These are phyloP conservation scores for Pteronura brasiliensis DNA, from an alignment of 2,113 vertebrate genomes.

Conservation along the genomic window DNA sequence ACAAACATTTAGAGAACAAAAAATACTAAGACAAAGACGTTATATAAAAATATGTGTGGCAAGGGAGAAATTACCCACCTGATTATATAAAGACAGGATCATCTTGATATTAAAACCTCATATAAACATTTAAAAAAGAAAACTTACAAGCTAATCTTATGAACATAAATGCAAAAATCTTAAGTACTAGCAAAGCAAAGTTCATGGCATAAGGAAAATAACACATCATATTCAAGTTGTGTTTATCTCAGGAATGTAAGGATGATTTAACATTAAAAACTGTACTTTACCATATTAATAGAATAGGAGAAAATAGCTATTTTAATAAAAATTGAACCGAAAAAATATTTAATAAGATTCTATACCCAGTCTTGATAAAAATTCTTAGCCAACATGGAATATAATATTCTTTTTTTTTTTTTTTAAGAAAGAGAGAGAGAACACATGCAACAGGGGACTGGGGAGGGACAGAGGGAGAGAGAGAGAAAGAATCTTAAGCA, in stretches of 20 bases:
- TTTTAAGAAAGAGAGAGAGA: not conserved
- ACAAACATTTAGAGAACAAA: not conserved
- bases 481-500: not conserved
- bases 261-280: not conserved
- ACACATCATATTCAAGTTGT: not conserved
- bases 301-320: not conserved
- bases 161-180: not conserved
- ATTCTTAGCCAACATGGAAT: not conserved
- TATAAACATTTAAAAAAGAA: not conserved
- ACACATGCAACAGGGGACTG: not conserved
- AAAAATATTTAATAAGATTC: not conserved
- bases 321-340: not conserved
- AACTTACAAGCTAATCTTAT: not conserved
- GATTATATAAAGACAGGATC: not conserved
- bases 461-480: not conserved
- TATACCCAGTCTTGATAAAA: not conserved
- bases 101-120: not conserved
- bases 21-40: not conserved
- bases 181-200: not conserved
- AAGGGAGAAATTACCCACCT: not conserved
- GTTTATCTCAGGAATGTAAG: not conserved
- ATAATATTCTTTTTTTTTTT: not conserved
- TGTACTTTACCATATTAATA: not conserved
- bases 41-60: not conserved
- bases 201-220: not conserved